phyloP scores from a whole-genome alignment of 2,888 invertebrate species.

The Clusia tigrina region DNA sequence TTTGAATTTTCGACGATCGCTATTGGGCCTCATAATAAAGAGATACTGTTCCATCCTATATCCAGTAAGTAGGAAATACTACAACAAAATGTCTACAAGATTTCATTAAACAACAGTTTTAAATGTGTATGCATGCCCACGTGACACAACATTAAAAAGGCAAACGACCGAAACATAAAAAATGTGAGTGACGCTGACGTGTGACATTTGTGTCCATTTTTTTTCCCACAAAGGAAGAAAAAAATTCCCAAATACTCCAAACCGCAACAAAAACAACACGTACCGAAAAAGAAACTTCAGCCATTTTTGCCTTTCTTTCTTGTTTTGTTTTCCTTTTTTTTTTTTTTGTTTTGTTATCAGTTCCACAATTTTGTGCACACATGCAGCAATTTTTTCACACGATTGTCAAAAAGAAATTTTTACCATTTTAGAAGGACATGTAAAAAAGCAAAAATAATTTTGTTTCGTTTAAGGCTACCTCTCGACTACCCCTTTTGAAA shows the following conservation, averaged over 20 bases:
- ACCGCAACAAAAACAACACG: conserved; percentile 26
- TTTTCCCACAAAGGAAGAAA: not conserved
- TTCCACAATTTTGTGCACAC: conserved; percentile 22
- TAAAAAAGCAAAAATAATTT: not conserved
- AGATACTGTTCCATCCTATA: too few species aligned
- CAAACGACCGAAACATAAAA: not conserved
- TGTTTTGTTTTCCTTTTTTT: too few species aligned
- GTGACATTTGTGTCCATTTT: conserved; percentile 16
- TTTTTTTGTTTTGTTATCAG: conserved; percentile 19
- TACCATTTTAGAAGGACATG: not conserved
- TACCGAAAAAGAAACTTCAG: conserved; percentile 25
- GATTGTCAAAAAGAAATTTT: not conserved
- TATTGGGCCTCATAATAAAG: too few species aligned
- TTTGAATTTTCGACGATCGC: too few species aligned
- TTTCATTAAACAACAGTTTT: too few species aligned
- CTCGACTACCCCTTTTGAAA: not conserved
- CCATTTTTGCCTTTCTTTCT: too few species aligned
- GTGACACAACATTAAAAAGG: too few species aligned
- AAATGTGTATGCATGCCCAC: too few species aligned
- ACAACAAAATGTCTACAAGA: too few species aligned
- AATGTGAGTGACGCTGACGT: conserved; percentile 15
- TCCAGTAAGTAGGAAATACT: too few species aligned
- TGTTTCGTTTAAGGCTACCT: too few species aligned
- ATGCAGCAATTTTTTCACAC: conserved; percentile 15
- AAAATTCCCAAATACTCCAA: not conserved